Evolutionary conservation across 2,888 invertebrate species (phyloP).

Genomic region (Troilus luridus): DNA sequence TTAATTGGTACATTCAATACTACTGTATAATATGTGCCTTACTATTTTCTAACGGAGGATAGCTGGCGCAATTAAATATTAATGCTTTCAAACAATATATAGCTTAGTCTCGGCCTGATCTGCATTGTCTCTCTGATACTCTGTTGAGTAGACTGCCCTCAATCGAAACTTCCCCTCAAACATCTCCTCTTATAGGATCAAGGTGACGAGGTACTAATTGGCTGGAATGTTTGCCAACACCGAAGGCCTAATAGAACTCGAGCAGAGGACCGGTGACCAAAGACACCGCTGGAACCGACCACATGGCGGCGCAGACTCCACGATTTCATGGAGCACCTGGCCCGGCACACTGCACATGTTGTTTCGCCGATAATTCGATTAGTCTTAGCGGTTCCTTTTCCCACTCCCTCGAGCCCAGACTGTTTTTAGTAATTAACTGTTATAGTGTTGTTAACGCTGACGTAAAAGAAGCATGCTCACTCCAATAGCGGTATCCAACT

Average conservation of each 20-base stretch:
- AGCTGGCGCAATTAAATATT: no score
- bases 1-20: no score
- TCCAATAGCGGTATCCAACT: no score
- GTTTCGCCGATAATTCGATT: conserved; percentile 2
- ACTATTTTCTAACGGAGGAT: no score
- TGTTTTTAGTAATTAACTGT: not conserved
- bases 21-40: no score
- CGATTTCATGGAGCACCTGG: conserved; percentile 47
- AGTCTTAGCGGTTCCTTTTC: conserved; percentile 3
- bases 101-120: no score
- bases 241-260: not conserved
- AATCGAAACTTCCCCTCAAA: not conserved
- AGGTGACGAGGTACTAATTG: not conserved
- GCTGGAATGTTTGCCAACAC: conserved; percentile 1
- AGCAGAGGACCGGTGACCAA: not conserved
- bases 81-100: no score
- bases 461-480: not conserved
- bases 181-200: not conserved
- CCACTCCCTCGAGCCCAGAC: not conserved
- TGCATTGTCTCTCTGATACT: no score
- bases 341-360: conserved; percentile 24
- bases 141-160: no score
- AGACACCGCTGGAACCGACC: not conserved
- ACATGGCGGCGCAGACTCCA: conserved; percentile 25
- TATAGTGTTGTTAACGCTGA: not conserved